phyloP scores from a whole-genome alignment of 2,797 vertebrate species.

The Moxostoma hubbsi region DNA sequence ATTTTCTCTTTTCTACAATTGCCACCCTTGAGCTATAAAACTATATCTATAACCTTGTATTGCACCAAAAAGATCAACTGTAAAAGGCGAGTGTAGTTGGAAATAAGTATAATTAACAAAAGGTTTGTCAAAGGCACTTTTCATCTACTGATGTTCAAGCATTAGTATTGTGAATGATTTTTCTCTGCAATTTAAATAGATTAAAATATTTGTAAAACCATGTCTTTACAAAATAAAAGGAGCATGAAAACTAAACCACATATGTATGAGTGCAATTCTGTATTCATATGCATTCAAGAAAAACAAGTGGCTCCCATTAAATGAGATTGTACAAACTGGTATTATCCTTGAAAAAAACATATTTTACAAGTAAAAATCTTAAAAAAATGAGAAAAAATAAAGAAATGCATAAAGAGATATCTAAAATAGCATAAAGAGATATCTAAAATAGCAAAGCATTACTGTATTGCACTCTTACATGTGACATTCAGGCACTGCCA shows the following conservation, averaged over 20 bases:
- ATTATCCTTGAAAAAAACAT: slow-evolving; percentile 17
- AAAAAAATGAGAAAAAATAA: neutral
- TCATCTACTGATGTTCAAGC: neutral
- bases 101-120: neutral
- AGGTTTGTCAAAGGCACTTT: slow-evolving; percentile 4
- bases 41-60: neutral
- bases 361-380: neutral
- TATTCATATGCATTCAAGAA: neutral
- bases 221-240: neutral
- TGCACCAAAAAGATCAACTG: slow-evolving; percentile 1
- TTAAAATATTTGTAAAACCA: neutral
- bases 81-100: neutral
- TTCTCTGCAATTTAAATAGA: neutral
- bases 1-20: neutral
- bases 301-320: slow-evolving; percentile 45
- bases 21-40: neutral
- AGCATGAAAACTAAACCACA: slow-evolving; percentile 30
- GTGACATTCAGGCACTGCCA: neutral
- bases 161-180: neutral
- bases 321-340: slow-evolving; percentile 20
- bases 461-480: slow-evolving; percentile 6
- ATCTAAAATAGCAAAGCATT: slow-evolving; percentile 14
- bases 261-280: slow-evolving; percentile 12
- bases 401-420: neutral
- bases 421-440: slow-evolving; percentile 7